These are phyloP conservation scores for Blastobasis lacticolella DNA, from an alignment of 2,888 invertebrate genomes.

Conservation along the genomic window DNA sequence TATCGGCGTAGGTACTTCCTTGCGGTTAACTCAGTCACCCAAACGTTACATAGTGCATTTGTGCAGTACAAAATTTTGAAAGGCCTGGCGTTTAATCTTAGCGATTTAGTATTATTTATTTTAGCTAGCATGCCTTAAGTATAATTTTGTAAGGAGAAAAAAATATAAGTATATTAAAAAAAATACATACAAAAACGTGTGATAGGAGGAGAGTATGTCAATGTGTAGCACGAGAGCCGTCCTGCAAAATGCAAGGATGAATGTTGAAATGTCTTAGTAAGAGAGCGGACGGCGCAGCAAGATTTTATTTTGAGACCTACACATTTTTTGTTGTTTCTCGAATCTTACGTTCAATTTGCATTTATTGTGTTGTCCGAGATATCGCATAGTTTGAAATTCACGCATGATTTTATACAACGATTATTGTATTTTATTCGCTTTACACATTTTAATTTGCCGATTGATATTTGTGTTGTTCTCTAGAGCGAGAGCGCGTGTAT, in stretches of 20 bases:
- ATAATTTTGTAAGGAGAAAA: slow-evolving; percentile 35
- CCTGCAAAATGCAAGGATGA: slow-evolving; percentile 22
- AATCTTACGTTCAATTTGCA: slow-evolving; percentile 38
- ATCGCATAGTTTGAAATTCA: slow-evolving; percentile 30
- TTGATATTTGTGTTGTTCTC: slow-evolving; percentile 32
- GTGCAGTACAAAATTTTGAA: slow-evolving; percentile 2
- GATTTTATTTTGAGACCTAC: slow-evolving; percentile 17
- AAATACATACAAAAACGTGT: slow-evolving; percentile 41
- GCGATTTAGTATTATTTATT: slow-evolving; percentile 65
- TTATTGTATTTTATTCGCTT: slow-evolving; percentile 52
- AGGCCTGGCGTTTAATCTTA: slow-evolving; percentile 4
- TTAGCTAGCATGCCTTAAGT: slow-evolving; percentile 55
- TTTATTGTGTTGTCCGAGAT: slow-evolving; percentile 48
- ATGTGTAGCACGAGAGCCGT: slow-evolving; percentile 47
- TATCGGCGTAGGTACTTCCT: too few relatives aligned
- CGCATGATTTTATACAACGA: slow-evolving; percentile 47
- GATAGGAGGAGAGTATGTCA: slow-evolving; percentile 32
- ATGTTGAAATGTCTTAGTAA: too few relatives aligned
- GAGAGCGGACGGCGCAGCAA: slow-evolving; percentile 21
- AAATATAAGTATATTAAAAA: slow-evolving; percentile 5
- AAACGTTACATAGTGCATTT: neutral
- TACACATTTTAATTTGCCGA: slow-evolving; percentile 53
- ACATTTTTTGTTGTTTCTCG: neutral
- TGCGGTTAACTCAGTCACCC: too few relatives aligned
- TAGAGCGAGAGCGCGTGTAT: slow-evolving; percentile 37